These are phyloP conservation scores for Hydrolagus colliei DNA, from an alignment of 2,797 vertebrate species.

Conservation along the genomic window DNA sequence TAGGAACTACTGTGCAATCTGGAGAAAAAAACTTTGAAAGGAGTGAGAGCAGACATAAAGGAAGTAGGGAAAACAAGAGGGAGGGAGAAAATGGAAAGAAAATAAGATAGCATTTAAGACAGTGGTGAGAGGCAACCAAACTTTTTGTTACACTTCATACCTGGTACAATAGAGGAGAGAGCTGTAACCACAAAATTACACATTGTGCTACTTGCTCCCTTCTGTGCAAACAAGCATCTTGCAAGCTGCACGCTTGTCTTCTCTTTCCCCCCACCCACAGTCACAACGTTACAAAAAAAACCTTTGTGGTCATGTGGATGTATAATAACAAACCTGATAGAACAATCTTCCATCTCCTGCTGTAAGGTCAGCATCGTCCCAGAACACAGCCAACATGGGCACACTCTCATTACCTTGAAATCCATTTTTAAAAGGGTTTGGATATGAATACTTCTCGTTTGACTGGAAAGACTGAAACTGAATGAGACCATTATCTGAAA, in stretches of 20 bases:
- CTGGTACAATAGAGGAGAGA: no score
- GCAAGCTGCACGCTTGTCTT: no score
- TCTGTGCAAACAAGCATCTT: no score
- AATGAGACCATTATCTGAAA: slow-evolving; percentile 71
- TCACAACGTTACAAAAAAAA: not conserved
- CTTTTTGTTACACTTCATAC: no score
- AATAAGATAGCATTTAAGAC: not conserved
- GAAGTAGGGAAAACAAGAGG: not conserved
- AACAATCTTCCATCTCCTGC: slow-evolving; percentile 56
- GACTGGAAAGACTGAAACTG: slow-evolving; percentile 59
- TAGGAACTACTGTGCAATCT: no score
- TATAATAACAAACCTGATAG: slow-evolving; percentile 55
- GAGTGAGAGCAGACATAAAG: not conserved
- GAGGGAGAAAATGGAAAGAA: not conserved
- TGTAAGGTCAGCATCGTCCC: slow-evolving; percentile 70
- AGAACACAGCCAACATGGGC: slow-evolving; percentile 65
- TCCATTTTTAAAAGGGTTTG: slow-evolving; percentile 52
- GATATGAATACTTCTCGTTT: slow-evolving; percentile 62
- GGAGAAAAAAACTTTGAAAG: no score
- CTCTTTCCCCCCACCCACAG: no score
- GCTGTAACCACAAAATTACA: no score
- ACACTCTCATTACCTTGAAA: slow-evolving; percentile 54
- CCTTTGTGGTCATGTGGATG: not conserved
- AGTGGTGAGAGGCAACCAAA: no score
- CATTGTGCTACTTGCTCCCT: no score